Evolutionary conservation across 2,113 vertebrate species (phyloP), one percentile per base, ranked within the genome.

Genomic region (Sceloporus tristichus): DNA sequence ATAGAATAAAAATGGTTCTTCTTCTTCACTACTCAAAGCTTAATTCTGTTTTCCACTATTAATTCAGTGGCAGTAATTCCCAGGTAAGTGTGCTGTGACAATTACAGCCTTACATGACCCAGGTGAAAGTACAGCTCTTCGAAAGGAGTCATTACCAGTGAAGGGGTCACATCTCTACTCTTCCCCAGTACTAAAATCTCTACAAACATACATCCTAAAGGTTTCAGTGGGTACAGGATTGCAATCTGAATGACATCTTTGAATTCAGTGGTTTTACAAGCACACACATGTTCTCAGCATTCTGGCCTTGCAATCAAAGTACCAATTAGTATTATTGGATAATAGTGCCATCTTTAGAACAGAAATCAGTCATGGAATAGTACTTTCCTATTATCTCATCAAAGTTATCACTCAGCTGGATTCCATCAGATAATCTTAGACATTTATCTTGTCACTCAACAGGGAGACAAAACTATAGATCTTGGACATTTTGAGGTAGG

Each of bases 251-350:
- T 59, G n/a, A n/a, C 9, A 87, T 80, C 68, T 48, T 34, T 87
- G 7, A 81, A n/a, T 14, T n/a, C 42, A 66, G 4, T 10, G 14
- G 0, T 40, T 85, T 76, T 75, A 65, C 68, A 53, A 75, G 70
- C 19, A 9, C 21, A 68, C 6, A 25, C 27, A 23, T 59, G 25
- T 29, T 66, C 40, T 8, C 38, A 54, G 29, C 29, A 79, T 34
- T 79, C 19, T 53, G 29, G 2, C 9, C 16, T 76, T 85, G 48
- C 40, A 77, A 10, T 59, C 23, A 38, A 48, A 65, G 38, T 84
- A 54, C 16, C 76, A 85, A 40, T 87, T 21, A 74, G 23, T 21
- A 9, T 70, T 80, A 7, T 87, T 88, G 79, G 86, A 88, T 89
- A 92, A 90, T 65, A 11, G 54, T 6, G 42, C 62, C 80, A 79